Conservation (phyloP, 2,113 vertebrate genomes). For the Callipepla californica region DNA sequence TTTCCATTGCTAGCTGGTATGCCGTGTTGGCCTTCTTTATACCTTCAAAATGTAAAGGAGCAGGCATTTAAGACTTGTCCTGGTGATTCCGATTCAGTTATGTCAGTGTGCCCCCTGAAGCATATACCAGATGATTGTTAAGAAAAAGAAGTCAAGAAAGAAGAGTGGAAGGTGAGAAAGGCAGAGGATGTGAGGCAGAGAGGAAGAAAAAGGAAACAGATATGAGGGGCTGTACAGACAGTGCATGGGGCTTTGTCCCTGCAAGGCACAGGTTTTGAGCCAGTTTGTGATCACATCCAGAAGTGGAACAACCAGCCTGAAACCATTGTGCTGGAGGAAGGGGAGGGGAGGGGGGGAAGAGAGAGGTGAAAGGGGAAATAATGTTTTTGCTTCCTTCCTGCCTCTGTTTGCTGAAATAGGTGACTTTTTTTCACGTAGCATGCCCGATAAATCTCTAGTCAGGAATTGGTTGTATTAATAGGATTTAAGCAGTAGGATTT, state of each 20-base stretch:
- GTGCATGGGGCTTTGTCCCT: not conserved
- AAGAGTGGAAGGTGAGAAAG: not conserved
- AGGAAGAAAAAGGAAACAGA: not conserved
- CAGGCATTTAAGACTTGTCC: not conserved
- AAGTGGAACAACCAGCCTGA: not conserved
- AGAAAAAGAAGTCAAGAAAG: not conserved
- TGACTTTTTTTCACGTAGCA: not conserved
- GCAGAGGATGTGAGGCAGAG: not conserved
- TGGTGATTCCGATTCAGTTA: not conserved
- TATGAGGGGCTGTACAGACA: not conserved
- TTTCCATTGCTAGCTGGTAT: not conserved
- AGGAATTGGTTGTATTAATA: not conserved
- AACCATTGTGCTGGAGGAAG: not conserved
- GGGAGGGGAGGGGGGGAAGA: not conserved
- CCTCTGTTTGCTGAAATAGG: not conserved
- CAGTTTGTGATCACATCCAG: not conserved
- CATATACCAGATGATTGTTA: not conserved
- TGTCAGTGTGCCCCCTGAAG: not conserved
- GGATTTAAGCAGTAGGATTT: not conserved
- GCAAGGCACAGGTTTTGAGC: not conserved
- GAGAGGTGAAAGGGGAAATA: not conserved
- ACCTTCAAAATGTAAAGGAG: not conserved
- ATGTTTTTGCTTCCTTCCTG: constrained; percentile 2
- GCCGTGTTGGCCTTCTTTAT: not conserved
- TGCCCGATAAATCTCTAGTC: not conserved